A percentile compares a stretch with the other conserved stretches of the same genome.
These are phyloP conservation scores for Miltochrista miniata DNA, from an alignment of 2,888 invertebrate species.

Conservation along the genomic window DNA sequence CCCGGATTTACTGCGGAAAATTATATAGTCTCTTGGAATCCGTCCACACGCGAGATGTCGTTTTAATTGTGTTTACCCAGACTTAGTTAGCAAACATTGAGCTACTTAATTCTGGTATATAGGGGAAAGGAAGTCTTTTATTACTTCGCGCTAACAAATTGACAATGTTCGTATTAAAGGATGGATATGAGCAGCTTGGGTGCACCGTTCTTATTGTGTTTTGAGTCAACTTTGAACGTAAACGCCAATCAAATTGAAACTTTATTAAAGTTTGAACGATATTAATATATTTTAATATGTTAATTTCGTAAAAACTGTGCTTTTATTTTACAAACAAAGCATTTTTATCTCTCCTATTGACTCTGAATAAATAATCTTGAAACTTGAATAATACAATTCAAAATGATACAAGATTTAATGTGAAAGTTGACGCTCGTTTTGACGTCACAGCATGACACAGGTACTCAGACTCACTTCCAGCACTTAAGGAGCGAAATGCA, in stretches of 20 bases:
- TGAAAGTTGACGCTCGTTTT: neutral
- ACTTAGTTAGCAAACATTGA: constrained; percentile 67
- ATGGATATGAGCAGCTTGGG: constrained; percentile 21
- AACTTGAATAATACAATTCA: too few relatives aligned
- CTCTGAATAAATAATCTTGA: too few relatives aligned
- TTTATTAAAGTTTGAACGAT: too few relatives aligned
- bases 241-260: neutral
- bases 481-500: neutral
- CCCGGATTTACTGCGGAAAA: constrained; percentile 68
- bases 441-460: neutral
- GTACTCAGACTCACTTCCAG: neutral
- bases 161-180: constrained; percentile 31
- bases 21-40: constrained; percentile 67
- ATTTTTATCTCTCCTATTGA: too few relatives aligned
- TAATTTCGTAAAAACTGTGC: too few relatives aligned
- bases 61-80: constrained; percentile 76
- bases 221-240: constrained; percentile 7
- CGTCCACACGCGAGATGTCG: constrained; percentile 69
- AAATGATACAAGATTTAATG: neutral
- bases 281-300: too few relatives aligned
- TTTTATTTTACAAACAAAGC: too few relatives aligned
- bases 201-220: constrained; percentile 12
- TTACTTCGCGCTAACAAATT: constrained; percentile 41
- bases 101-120: constrained; percentile 60
- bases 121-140: constrained; percentile 45